Conservation (phyloP, 2,888 invertebrate genomes). For the Lasioglossum calceatum region DNA sequence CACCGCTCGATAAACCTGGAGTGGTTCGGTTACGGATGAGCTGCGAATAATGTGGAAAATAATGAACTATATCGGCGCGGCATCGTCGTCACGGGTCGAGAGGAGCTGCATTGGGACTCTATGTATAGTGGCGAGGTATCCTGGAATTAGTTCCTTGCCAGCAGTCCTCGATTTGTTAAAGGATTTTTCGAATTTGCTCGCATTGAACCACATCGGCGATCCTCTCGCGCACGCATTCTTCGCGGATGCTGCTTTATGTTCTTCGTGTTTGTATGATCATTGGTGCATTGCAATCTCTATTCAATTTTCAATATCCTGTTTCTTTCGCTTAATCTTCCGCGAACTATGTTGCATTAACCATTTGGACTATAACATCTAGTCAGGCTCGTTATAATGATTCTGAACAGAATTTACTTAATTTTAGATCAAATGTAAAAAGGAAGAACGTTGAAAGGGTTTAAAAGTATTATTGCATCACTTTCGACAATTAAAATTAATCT, state of each 20-base stretch:
- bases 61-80: background rate
- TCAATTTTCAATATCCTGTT: background rate
- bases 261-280: background rate
- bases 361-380: background rate
- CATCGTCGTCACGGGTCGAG: background rate
- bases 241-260: background rate
- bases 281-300: background rate
- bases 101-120: background rate
- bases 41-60: constrained; percentile 11
- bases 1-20: constrained; percentile 1
- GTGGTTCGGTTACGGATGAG: constrained; percentile 14
- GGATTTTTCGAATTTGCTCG: background rate
- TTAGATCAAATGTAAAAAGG: background rate
- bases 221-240: background rate
- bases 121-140: background rate
- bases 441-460: too few species aligned
- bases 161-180: background rate
- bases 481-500: background rate
- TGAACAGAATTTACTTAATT: background rate
- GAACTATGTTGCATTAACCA: background rate
- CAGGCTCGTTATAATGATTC: background rate
- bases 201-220: background rate
- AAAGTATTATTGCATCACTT: background rate
- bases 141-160: background rate
- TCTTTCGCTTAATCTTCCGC: background rate